phyloP scores from a whole-genome alignment of 2,113 vertebrate genomes.

The Cynocephalus volans region DNA sequence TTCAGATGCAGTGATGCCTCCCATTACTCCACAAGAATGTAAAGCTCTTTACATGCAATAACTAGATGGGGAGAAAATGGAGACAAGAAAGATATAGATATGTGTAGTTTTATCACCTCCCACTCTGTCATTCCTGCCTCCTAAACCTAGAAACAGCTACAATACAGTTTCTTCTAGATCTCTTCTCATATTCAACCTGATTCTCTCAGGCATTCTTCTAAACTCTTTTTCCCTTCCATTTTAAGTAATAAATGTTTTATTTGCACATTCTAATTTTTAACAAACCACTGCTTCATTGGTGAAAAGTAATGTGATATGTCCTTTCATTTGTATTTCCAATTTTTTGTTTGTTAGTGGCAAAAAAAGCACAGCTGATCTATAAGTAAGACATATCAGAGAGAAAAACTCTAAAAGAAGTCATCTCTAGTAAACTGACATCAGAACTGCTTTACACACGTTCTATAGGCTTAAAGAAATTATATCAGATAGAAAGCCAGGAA shows the following conservation, averaged over 20 bases:
- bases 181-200: background rate
- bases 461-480: background rate
- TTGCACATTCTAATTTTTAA: constrained; percentile 1
- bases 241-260: constrained; percentile 1
- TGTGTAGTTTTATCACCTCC: background rate
- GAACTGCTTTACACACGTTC: background rate
- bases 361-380: background rate
- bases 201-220: background rate
- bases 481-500: background rate
- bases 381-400: background rate
- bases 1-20: background rate
- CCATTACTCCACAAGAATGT: background rate
- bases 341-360: background rate
- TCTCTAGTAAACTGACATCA: background rate
- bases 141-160: background rate
- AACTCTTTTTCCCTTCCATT: background rate
- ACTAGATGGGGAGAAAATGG: background rate
- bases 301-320: background rate
- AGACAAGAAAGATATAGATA: background rate
- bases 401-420: background rate
- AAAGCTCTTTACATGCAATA: background rate
- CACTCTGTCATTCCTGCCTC: background rate
- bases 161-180: background rate
- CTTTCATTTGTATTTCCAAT: background rate
- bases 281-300: background rate